Evolutionary conservation across 2,113 vertebrate genomes (phyloP).

Genomic region (Vulpes vulpes): DNA sequence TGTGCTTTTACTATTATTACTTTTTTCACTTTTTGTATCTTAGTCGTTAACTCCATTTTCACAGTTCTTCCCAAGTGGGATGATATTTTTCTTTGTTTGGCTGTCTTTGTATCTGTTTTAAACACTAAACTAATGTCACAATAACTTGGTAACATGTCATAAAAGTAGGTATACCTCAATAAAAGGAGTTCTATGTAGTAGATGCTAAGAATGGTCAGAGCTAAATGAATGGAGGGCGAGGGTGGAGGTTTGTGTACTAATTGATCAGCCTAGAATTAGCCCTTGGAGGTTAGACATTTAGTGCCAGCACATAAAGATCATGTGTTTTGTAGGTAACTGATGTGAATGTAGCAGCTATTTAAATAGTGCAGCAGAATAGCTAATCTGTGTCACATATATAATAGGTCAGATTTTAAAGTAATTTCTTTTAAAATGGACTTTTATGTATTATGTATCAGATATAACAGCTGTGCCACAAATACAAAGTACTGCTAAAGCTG

Average conservation of each 20-base stretch:
- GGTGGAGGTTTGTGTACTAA: not conserved
- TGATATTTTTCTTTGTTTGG: not conserved
- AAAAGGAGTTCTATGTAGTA: not conserved
- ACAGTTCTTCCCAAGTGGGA: not conserved
- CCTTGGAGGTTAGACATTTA: not conserved
- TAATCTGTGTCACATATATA: not conserved
- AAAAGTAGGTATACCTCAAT: not conserved
- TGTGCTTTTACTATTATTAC: not conserved
- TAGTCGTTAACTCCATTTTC: slow-evolving; percentile 21
- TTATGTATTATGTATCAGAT: not conserved
- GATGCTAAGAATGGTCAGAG: not conserved
- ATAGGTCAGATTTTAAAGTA: not conserved
- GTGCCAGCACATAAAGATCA: not conserved
- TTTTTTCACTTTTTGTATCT: not conserved
- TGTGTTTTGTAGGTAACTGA: not conserved
- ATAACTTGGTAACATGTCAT: not conserved
- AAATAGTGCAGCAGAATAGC: not conserved
- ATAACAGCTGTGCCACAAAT: not conserved
- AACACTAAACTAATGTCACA: not conserved
- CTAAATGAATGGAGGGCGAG: not conserved
- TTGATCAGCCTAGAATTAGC: not conserved
- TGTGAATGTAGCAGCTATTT: not conserved
- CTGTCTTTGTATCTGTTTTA: slow-evolving; percentile 49
- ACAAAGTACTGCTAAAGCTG: not conserved
- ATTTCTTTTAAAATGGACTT: slow-evolving; percentile 29